A percentile compares a stretch with the other conserved stretches of the same genome.
phyloP scores from a whole-genome alignment of 2,888 invertebrate species.

The Hemithea aestivaria region DNA sequence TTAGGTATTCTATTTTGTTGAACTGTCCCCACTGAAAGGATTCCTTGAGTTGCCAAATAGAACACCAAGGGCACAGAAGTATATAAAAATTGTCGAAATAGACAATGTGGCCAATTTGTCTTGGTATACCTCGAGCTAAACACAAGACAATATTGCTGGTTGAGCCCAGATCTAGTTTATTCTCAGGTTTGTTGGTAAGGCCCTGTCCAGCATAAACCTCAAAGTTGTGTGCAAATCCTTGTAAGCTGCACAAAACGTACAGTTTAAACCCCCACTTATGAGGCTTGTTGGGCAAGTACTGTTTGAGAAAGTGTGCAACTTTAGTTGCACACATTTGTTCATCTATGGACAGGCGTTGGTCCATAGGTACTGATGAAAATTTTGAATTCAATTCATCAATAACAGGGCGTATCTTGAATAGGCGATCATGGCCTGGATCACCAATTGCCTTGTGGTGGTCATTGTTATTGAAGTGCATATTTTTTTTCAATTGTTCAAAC shows the following conservation, averaged over 20 bases:
- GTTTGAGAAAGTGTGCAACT: slow-evolving; percentile 25
- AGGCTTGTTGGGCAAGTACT: slow-evolving; percentile 27
- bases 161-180: slow-evolving; percentile 19
- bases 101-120: slow-evolving; percentile 6
- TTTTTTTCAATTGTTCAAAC: slow-evolving; percentile 27
- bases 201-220: slow-evolving; percentile 20
- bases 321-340: slow-evolving; percentile 26
- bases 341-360: slow-evolving; percentile 25
- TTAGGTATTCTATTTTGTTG: slow-evolving; percentile 7
- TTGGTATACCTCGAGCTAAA: slow-evolving; percentile 11
- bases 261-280: slow-evolving; percentile 25
- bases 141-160: slow-evolving; percentile 17
- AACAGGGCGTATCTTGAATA: slow-evolving; percentile 25
- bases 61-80: slow-evolving; percentile 11
- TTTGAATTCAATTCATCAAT: slow-evolving; percentile 17
- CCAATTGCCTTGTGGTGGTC: slow-evolving; percentile 28
- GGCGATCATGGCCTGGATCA: slow-evolving; percentile 29
- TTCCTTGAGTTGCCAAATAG: slow-evolving; percentile 12
- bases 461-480: slow-evolving; percentile 33
- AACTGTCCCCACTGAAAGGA: slow-evolving; percentile 11
- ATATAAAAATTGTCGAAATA: slow-evolving; percentile 10
- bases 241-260: slow-evolving; percentile 17
- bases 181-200: slow-evolving; percentile 2
- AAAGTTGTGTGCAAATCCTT: slow-evolving; percentile 21
- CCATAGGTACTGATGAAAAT: slow-evolving; percentile 17